A percentile compares a stretch with the other conserved stretches of the same genome.
Conservation (phyloP, 2,113 vertebrate genomes). For the Urocolius indicus region DNA sequence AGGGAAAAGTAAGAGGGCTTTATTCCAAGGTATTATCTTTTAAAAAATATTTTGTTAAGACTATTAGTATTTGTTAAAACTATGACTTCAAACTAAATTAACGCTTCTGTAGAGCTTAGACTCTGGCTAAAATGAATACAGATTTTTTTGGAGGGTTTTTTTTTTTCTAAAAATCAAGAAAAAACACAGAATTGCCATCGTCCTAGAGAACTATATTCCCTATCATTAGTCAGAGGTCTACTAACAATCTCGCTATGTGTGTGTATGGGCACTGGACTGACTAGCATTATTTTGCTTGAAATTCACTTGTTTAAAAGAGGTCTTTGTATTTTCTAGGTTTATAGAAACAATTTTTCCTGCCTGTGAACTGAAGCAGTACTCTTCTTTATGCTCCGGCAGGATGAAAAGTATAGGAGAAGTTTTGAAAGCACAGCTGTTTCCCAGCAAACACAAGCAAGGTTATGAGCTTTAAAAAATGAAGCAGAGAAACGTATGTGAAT, state of each 20-base stretch:
- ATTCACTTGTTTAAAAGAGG: background rate
- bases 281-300: background rate
- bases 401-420: background rate
- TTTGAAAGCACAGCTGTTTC: background rate
- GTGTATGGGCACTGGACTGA: background rate
- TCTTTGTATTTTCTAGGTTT: background rate
- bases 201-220: background rate
- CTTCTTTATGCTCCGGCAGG: background rate
- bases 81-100: background rate
- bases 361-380: background rate
- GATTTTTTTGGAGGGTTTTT: background rate
- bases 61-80: background rate
- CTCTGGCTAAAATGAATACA: background rate
- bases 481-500: constrained; percentile 27
- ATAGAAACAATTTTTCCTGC: background rate
- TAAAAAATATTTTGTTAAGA: background rate
- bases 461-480: background rate
- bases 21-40: background rate
- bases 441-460: background rate
- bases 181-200: background rate
- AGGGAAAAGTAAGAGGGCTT: background rate
- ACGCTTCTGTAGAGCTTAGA: background rate
- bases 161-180: background rate
- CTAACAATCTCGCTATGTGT: background rate
- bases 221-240: background rate